Evolutionary conservation across 2,888 invertebrate genomes (phyloP).

Genomic region (Corbicula japonica): DNA sequence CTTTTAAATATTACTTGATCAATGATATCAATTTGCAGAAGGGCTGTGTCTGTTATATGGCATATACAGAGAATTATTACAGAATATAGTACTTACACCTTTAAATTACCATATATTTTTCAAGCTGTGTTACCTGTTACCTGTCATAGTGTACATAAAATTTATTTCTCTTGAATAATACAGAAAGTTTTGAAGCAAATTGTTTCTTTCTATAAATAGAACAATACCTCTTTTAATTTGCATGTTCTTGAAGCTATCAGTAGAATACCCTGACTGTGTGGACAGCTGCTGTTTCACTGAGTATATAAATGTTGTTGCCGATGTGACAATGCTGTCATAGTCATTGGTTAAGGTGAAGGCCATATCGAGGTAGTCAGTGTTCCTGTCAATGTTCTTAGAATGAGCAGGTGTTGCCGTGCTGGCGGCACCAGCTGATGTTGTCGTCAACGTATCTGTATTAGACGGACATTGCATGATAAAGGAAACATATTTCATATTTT

Average conservation of each 20-base stretch:
- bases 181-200: not conserved
- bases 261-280: not conserved
- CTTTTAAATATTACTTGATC: not conserved
- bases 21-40: too few relatives aligned
- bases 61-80: too few relatives aligned
- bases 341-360: conserved; percentile 10
- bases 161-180: not conserved
- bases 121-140: not conserved
- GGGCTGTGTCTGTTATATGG: too few relatives aligned
- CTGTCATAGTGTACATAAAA: not conserved
- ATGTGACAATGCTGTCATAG: not conserved
- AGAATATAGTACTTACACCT: too few relatives aligned
- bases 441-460: not conserved
- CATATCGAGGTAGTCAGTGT: not conserved
- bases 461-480: not conserved
- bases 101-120: too few relatives aligned
- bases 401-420: not conserved
- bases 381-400: not conserved
- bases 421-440: not conserved
- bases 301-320: not conserved
- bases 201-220: too few relatives aligned
- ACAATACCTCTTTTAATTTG: conserved; percentile 1
- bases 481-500: not conserved
- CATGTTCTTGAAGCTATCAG: not conserved
- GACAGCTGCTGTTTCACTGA: not conserved